Evolutionary conservation across 2,113 vertebrate genomes (phyloP), one percentile per base, ranked within the genome.

Genomic region (Ia io): DNA sequence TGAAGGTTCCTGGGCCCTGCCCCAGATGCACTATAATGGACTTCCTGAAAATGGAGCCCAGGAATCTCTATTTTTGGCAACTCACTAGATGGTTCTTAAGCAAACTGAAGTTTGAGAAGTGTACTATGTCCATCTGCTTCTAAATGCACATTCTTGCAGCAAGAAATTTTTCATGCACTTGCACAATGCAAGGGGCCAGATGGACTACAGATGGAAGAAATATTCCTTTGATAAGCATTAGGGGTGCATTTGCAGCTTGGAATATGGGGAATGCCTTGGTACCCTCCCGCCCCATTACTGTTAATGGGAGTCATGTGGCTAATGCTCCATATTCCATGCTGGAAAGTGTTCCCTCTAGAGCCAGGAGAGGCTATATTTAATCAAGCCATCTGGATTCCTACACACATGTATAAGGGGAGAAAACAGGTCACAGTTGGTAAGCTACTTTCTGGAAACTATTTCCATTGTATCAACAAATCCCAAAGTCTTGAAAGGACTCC

Each of bases 301-400:
- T 84, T 87, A 96, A 97, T 65, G 87, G 89, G 47, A 96, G 83
- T 90, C 91, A 65, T 63, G 87, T 90, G 94, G 79, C 77, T 93
- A 84, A 87, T 93, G 96, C 76, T 69, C 74, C 65, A 87, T 56
- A 73, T 11, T 89, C 53, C 47, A 40, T 74, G 76, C 44, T 94
- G 93, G 67, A 96, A 97, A 97, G n/a, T 78, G 61, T 90, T 96
- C 95, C 90, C 92, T 82, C 87, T 96, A 93, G 95, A 92, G 49
- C 42, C 93, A 96, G 87, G 93, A 94, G 87, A 95, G 61, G 89
- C 80, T 96, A 96, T 96, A 97, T 97, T 97, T 97, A 97, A 96
- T 97, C 94, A 97, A 89, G 87, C 84, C 95, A 97, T 97, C 93
- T 97, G 97, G 89, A 94, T 91, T 93, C 78, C 59, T 90, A 56